phyloP scores from a whole-genome alignment of 2,888 invertebrate species.

The Caradrina clavipalpis region DNA sequence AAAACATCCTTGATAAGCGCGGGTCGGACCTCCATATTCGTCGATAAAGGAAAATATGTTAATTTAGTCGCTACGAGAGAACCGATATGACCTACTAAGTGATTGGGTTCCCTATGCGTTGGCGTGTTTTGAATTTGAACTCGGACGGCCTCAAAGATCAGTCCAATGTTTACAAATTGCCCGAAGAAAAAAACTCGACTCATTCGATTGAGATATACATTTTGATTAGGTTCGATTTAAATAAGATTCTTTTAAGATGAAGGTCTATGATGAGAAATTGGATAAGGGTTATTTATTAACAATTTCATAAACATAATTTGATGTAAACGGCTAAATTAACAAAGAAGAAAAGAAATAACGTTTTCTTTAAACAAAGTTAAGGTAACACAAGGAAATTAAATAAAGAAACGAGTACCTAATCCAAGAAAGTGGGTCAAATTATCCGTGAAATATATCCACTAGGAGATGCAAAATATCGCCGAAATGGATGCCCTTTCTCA shows the following conservation, averaged over 20 bases:
- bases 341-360: constrained; percentile 53
- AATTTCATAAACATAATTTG: constrained; percentile 48
- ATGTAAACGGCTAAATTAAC: constrained; percentile 2
- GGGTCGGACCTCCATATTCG: constrained; percentile 84
- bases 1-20: constrained; percentile 86
- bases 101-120: constrained; percentile 87
- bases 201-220: constrained; percentile 79
- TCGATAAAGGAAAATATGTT: constrained; percentile 90
- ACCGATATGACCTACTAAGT: constrained; percentile 89
- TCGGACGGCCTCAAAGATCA: constrained; percentile 75
- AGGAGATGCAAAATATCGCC: constrained; percentile 86
- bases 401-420: constrained; percentile 68
- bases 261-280: constrained; percentile 51
- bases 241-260: constrained; percentile 68
- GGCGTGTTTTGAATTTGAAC: constrained; percentile 87
- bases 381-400: constrained; percentile 67
- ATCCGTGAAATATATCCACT: constrained; percentile 83
- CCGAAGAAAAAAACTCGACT: constrained; percentile 74
- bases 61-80: constrained; percentile 84
- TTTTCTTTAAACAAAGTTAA: constrained; percentile 67
- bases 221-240: constrained; percentile 75
- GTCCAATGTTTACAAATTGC: constrained; percentile 88
- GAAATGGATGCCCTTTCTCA: constrained; percentile 86
- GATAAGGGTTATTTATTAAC: constrained; percentile 56
- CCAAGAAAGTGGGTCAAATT: constrained; percentile 81